Evolutionary conservation across 2,888 invertebrate species (phyloP).

Genomic region (Rhamphomyia laevipes): DNA sequence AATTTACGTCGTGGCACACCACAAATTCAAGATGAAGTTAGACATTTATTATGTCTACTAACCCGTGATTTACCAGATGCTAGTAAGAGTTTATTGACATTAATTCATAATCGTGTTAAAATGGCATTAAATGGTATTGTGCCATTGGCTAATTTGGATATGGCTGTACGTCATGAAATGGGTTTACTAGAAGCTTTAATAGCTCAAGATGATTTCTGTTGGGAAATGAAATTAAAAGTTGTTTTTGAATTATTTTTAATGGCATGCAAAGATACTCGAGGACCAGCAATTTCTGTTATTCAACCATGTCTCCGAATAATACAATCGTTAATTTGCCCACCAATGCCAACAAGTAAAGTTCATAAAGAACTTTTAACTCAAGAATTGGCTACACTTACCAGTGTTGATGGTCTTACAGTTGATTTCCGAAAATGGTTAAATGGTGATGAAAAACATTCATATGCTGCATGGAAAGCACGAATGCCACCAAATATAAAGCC

Average conservation of each 20-base stretch:
- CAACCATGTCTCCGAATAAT: conserved; percentile 88
- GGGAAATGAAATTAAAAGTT: conserved; percentile 84
- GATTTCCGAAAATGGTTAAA: conserved; percentile 63
- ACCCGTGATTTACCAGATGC: conserved; percentile 80
- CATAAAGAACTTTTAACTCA: conserved; percentile 44
- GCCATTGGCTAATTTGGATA: conserved; percentile 58
- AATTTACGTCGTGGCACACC: conserved; percentile 78
- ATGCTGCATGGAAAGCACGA: conserved; percentile 57
- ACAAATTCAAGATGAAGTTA: conserved; percentile 78
- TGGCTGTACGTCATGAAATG: conserved; percentile 80
- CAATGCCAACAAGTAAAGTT: conserved; percentile 43
- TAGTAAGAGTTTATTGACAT: conserved; percentile 44
- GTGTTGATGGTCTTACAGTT: conserved; percentile 52
- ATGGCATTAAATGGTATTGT: conserved; percentile 64
- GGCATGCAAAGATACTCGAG: conserved; percentile 62
- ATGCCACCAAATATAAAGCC: conserved; percentile 40
- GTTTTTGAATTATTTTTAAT: conserved; percentile 79
- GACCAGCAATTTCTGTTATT: conserved; percentile 79
- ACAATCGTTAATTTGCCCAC: conserved; percentile 65
- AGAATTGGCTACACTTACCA: conserved; percentile 42
- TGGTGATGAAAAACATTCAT: conserved; percentile 56
- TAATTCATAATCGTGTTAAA: conserved; percentile 76
- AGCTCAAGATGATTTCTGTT: conserved; percentile 86
- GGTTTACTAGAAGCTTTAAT: conserved; percentile 75
- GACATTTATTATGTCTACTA: conserved; percentile 75